Evolutionary conservation across 92 coral and sea anemone genomes (phyloP).

Genomic region (Pocillopora meandrina): DNA sequence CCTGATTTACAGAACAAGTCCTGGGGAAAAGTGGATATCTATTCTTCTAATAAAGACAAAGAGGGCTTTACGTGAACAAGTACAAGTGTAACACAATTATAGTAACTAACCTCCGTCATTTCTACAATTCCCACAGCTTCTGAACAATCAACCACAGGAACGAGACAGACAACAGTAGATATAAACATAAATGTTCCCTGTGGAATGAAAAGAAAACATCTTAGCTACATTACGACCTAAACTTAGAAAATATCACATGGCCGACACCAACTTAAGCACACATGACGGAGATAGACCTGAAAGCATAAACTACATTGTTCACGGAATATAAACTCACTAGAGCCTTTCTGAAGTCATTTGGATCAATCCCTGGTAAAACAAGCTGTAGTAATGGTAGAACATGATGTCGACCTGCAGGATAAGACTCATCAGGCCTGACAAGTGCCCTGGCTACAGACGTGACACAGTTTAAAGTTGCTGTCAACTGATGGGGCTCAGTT

Average conservation of each 20-base stretch:
- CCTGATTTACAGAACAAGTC: too few relatives aligned
- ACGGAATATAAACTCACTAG: constrained; percentile 62
- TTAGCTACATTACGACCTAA: not conserved
- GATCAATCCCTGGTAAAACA: constrained; percentile 96
- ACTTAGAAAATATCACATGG: not conserved
- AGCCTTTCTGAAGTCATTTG: constrained; percentile 97
- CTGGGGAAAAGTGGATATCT: too few relatives aligned
- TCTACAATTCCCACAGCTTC: constrained; percentile 88
- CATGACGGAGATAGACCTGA: too few relatives aligned
- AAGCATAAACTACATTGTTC: too few relatives aligned
- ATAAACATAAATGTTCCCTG: constrained; percentile 97
- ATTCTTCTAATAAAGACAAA: too few relatives aligned
- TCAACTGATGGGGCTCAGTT: constrained; percentile 97
- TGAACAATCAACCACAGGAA: constrained; percentile 94
- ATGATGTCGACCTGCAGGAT: constrained; percentile 89
- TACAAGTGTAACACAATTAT: too few relatives aligned
- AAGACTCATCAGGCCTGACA: constrained; percentile 79
- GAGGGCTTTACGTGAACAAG: not conserved
- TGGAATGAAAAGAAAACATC: not conserved
- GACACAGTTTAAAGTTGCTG: constrained; percentile 90
- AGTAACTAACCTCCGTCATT: constrained; percentile 77
- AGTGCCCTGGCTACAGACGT: constrained; percentile 97
- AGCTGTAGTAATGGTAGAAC: constrained; percentile 89
- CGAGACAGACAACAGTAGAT: constrained; percentile 89
- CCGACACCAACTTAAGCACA: too few relatives aligned